phyloP scores from a whole-genome alignment of 2,797 vertebrate genomes.

The Hyperoplus lanceolatus region DNA sequence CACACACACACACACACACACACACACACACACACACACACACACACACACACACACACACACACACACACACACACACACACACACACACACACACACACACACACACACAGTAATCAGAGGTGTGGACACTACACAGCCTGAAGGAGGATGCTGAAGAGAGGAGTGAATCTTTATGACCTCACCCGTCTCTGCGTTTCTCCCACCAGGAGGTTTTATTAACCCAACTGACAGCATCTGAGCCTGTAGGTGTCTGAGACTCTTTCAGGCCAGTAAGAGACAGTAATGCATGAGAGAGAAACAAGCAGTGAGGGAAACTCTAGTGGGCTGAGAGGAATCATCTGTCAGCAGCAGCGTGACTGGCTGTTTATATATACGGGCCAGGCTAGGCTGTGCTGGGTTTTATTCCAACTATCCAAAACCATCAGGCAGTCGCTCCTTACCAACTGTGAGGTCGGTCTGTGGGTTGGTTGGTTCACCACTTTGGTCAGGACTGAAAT shows the following conservation, averaged over 20 bases:
- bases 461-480: background rate
- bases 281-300: slow-evolving; percentile 5
- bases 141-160: slow-evolving; percentile 58
- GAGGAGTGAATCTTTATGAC: slow-evolving; percentile 51
- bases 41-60: too few relatives aligned
- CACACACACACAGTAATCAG: slow-evolving; percentile 44
- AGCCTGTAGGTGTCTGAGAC: slow-evolving; percentile 48
- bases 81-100: slow-evolving; percentile 4
- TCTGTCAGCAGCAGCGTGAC: slow-evolving; percentile 25
- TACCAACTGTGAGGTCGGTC: background rate
- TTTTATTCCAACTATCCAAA: slow-evolving; percentile 1
- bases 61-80: background rate
- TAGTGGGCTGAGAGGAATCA: slow-evolving; percentile 19
- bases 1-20: too few relatives aligned
- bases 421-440: background rate
- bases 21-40: too few relatives aligned
- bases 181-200: slow-evolving; percentile 40
- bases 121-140: slow-evolving; percentile 64
- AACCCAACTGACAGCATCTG: slow-evolving; percentile 50
- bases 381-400: background rate
- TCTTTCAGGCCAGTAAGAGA: slow-evolving; percentile 31
- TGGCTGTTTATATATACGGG: background rate
- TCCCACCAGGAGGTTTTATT: slow-evolving; percentile 57
- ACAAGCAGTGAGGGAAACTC: slow-evolving; percentile 10
- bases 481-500: slow-evolving; percentile 6